Evolutionary conservation across 2,888 invertebrate genomes (phyloP), one percentile per base, ranked within the genome.

Genomic region (Plebejus argus): DNA sequence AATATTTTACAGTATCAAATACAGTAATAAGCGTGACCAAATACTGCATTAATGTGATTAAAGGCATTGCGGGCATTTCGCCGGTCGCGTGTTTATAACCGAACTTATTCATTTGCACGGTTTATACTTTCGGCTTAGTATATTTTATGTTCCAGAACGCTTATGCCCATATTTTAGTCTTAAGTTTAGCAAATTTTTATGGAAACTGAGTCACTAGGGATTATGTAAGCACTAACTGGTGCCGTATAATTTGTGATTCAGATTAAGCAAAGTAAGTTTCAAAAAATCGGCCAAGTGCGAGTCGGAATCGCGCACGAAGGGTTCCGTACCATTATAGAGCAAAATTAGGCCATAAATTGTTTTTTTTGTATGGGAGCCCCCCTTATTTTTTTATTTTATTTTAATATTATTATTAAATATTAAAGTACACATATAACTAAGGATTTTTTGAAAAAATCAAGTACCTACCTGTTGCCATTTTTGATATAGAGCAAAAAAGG

Each of bases 11-110:
- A 10, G 12, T 72, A 72, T 49, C 23, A 72, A 23, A 39, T 15
- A 23, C 23, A 12, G 35, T 72, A 49, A 74, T 28, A 49, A 23
- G 45, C 74, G 49, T 49, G 74, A 74, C 74, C 74, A 53, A 74
- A 74, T 74, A 74, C 74, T 74, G 74, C 53, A 74, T 74, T 74
- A 53, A 74, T 74, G 53, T 74, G 74, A 74, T 74, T 28, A 74
- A 53, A 74, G 23, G 20, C 74, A 74, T 20, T 74, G 74, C 74
- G 49, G 74, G 53, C 53, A 23, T 72, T 72, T 49, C 45, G 39
- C 12, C 20, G 45, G 53, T 74, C 18, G 49, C 74, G 74, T 74
- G 74, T 8, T 74, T 74, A 72, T 53, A 28, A 53, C 74, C 74
- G 10, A 74, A 53, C 8, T 7, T 45, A 49, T 53, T 28, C 74